Percentiles rank a stretch among this genome's conserved stretches.
These are phyloP conservation scores for Elmis aenea DNA, from an alignment of 2,888 invertebrate genomes.

Conservation along the genomic window DNA sequence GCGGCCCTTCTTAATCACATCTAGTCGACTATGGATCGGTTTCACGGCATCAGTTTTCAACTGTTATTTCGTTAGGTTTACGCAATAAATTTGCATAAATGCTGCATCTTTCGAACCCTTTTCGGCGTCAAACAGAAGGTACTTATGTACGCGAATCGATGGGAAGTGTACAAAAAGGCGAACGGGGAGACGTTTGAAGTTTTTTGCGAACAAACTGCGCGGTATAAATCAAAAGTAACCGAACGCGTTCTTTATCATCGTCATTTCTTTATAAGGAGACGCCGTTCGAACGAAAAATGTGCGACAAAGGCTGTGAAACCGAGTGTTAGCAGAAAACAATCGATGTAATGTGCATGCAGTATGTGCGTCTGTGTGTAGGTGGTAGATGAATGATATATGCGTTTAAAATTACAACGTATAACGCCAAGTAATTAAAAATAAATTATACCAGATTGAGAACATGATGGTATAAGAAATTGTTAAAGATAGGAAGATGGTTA, in stretches of 20 bases:
- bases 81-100: conserved; percentile 9
- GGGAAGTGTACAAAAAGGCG: conserved; percentile 5
- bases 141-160: conserved; percentile 12
- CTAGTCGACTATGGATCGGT: conserved; percentile 14
- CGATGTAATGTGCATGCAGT: no score
- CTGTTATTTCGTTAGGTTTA: conserved; percentile 14
- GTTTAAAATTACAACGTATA: no score
- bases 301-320: no score
- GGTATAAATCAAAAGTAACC: conserved; percentile 21
- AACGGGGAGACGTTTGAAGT: conserved; percentile 15
- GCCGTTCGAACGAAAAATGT: conserved; percentile 17
- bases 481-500: no score
- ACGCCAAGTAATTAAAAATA: no score
- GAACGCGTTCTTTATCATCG: conserved; percentile 20
- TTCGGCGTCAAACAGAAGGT: no score
- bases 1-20: conserved; percentile 20
- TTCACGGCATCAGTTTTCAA: conserved; percentile 17
- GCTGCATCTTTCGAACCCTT: no score
- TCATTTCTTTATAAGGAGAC: conserved; percentile 21
- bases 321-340: no score
- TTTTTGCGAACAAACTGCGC: conserved; percentile 14
- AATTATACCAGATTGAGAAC: no score
- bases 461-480: no score
- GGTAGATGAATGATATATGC: no score
- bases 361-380: no score